A percentile compares a stretch with the other conserved stretches of the same genome.
These are phyloP conservation scores for Antechinus flavipes DNA, from an alignment of 2,113 vertebrate species.

Conservation along the genomic window DNA sequence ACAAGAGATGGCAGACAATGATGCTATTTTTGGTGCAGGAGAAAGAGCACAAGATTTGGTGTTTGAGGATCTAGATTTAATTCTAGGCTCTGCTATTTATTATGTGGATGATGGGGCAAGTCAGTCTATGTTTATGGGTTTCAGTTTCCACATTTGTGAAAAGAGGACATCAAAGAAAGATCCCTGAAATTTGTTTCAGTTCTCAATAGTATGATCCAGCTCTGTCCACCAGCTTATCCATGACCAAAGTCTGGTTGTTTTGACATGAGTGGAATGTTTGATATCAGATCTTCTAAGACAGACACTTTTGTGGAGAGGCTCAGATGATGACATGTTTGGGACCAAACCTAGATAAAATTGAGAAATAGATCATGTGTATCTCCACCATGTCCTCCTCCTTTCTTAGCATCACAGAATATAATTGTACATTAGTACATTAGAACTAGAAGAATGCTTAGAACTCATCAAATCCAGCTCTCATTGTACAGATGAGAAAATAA, in stretches of 20 bases:
- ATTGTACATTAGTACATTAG: not conserved
- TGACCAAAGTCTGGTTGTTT: not conserved
- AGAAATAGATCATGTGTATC: not conserved
- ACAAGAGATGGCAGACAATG: not conserved
- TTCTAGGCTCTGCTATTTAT: not conserved
- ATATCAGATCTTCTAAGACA: not conserved
- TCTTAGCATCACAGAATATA: not conserved
- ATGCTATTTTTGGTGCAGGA: not conserved
- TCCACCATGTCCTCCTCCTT: not conserved
- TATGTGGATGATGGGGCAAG: not conserved
- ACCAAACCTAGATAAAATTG: not conserved
- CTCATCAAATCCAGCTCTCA: not conserved
- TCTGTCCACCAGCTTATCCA: not conserved
- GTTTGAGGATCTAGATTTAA: not conserved
- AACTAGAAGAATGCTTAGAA: not conserved
- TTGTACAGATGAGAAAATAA: not conserved
- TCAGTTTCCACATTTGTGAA: conserved; percentile 23
- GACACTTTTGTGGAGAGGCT: not conserved
- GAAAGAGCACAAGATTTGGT: not conserved
- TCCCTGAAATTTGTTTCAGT: not conserved
- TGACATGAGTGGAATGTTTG: not conserved
- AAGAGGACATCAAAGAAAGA: not conserved
- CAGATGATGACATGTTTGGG: not conserved
- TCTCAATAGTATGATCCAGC: not conserved
- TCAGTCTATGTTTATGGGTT: not conserved